phyloP scores from a whole-genome alignment of 2,113 vertebrate genomes.

The Oxyura jamaicensis region DNA sequence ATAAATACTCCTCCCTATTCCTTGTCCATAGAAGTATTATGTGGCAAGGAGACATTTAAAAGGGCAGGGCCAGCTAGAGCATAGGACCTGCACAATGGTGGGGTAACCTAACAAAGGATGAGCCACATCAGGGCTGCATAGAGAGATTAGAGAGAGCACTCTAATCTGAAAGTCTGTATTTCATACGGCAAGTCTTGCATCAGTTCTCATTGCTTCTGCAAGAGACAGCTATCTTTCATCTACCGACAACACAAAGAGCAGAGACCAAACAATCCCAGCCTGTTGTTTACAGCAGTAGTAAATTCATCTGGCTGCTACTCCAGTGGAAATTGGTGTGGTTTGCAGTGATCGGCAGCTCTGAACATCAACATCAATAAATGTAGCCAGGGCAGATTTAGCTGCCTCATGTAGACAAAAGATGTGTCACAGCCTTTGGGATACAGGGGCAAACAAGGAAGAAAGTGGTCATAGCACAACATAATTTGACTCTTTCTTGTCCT shows the following conservation, averaged over 20 bases:
- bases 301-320: constrained; percentile 16
- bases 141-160: not conserved
- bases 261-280: constrained; percentile 22
- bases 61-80: not conserved
- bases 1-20: not conserved
- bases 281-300: constrained; percentile 28
- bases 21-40: not conserved
- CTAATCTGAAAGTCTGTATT: not conserved
- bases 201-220: not conserved
- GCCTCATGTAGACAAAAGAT: not conserved
- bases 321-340: not conserved
- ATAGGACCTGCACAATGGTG: not conserved
- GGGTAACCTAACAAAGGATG: constrained; percentile 2
- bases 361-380: not conserved
- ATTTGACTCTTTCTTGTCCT: not conserved
- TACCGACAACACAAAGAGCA: not conserved
- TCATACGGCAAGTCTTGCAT: constrained; percentile 1
- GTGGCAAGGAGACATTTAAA: not conserved
- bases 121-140: not conserved
- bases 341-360: not conserved
- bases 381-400: not conserved
- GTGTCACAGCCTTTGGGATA: not conserved
- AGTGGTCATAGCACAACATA: not conserved
- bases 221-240: not conserved
- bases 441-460: not conserved